These are phyloP conservation scores for Pogonomyrmex californicus DNA, from an alignment of 1,140 invertebrate genomes.

Conservation along the genomic window DNA sequence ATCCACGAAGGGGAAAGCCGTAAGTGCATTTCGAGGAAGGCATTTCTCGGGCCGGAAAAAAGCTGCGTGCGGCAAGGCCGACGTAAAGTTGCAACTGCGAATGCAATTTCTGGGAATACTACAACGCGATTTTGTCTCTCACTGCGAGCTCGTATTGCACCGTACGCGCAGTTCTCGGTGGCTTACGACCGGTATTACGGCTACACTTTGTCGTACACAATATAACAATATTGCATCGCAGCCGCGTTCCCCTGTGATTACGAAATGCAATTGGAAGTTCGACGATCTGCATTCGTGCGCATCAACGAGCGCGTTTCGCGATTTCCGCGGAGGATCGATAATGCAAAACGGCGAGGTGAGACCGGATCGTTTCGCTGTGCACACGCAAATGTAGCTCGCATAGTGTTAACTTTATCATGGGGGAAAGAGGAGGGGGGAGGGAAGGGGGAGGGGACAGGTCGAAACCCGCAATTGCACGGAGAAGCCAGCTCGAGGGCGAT, in stretches of 20 bases:
- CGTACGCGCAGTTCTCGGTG: not conserved
- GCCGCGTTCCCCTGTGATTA: not conserved
- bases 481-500: not conserved
- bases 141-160: not conserved
- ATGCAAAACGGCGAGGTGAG: not conserved
- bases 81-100: not conserved
- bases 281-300: not conserved
- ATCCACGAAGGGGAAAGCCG: not conserved
- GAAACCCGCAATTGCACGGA: not conserved
- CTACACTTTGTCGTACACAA: not conserved
- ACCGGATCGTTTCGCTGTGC: not conserved
- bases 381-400: not conserved
- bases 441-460: too few species aligned
- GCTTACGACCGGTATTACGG: not conserved
- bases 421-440: too few species aligned
- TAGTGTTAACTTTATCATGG: slow-evolving; percentile 14
- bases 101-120: not conserved
- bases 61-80: not conserved
- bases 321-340: not conserved
- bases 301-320: not conserved
- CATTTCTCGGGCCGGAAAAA: not conserved
- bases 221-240: not conserved
- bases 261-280: slow-evolving; percentile 19
- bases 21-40: not conserved
- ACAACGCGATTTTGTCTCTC: not conserved